phyloP scores from a whole-genome alignment of 2,797 vertebrate genomes.

The Naso thynnoides region DNA sequence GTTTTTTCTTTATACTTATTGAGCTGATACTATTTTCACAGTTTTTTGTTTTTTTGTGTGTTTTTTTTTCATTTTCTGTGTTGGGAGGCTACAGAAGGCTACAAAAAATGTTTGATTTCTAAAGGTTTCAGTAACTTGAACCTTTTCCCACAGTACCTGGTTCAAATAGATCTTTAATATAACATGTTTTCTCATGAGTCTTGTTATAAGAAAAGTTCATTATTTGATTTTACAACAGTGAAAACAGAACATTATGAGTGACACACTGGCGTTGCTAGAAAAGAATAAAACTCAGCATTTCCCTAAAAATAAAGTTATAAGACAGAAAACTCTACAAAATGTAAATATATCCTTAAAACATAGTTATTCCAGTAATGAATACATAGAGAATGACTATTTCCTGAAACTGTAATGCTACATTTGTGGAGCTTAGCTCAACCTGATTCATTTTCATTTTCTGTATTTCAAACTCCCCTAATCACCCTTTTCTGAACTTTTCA shows the following conservation, averaged over 20 bases:
- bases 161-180: not conserved
- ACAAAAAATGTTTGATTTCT: too few relatives aligned
- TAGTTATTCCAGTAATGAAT: not conserved
- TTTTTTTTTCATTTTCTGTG: too few relatives aligned
- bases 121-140: too few relatives aligned
- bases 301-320: not conserved
- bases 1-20: not conserved
- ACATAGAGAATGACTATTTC: not conserved
- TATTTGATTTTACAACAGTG: slow-evolving; percentile 7
- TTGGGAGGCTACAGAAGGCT: not conserved
- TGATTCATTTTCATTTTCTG: not conserved
- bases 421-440: not conserved
- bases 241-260: not conserved
- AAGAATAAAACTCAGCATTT: not conserved
- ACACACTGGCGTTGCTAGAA: not conserved
- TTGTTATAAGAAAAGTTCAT: slow-evolving; percentile 5
- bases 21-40: not conserved
- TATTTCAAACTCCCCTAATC: not conserved
- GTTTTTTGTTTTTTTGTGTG: too few relatives aligned
- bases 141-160: not conserved
- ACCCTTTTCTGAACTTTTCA: not conserved
- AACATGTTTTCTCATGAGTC: not conserved
- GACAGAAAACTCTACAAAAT: not conserved
- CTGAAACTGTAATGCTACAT: not conserved
- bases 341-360: not conserved